phyloP scores from a whole-genome alignment of 1,140 invertebrate genomes.

The Orchesella cincta region DNA sequence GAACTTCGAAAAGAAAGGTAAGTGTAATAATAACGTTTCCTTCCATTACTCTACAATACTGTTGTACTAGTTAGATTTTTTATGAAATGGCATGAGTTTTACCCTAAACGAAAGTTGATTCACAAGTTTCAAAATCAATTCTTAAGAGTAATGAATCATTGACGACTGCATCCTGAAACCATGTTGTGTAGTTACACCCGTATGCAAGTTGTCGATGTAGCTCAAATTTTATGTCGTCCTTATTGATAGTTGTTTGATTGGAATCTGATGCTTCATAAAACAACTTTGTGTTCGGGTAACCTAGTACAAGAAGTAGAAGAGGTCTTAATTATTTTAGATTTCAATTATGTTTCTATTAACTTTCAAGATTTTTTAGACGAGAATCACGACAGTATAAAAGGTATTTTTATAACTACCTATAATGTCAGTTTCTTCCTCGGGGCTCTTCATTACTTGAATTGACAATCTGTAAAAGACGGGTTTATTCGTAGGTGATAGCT shows the following conservation, averaged over 20 bases:
- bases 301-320: too few relatives aligned
- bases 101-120: not conserved
- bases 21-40: slow-evolving; percentile 40
- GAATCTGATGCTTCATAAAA: not conserved
- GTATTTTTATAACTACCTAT: not conserved
- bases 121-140: slow-evolving; percentile 6
- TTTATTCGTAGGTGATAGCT: not conserved
- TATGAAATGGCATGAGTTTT: not conserved
- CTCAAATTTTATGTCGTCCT: not conserved
- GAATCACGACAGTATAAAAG: not conserved
- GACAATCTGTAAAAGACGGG: not conserved
- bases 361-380: not conserved
- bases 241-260: not conserved
- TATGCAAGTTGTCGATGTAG: slow-evolving; percentile 6
- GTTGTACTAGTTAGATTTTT: not conserved
- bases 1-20: slow-evolving; percentile 87
- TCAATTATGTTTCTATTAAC: not conserved
- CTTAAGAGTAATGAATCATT: not conserved
- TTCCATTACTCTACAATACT: not conserved
- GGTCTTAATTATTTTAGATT: too few relatives aligned
- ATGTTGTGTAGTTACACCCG: not conserved
- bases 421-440: slow-evolving; percentile 2
- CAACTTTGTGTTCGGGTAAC: not conserved
- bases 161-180: not conserved
- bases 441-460: slow-evolving; percentile 9